These are phyloP conservation scores for Stictocephala bisonia DNA, from an alignment of 2,888 invertebrate genomes.

Conservation along the genomic window DNA sequence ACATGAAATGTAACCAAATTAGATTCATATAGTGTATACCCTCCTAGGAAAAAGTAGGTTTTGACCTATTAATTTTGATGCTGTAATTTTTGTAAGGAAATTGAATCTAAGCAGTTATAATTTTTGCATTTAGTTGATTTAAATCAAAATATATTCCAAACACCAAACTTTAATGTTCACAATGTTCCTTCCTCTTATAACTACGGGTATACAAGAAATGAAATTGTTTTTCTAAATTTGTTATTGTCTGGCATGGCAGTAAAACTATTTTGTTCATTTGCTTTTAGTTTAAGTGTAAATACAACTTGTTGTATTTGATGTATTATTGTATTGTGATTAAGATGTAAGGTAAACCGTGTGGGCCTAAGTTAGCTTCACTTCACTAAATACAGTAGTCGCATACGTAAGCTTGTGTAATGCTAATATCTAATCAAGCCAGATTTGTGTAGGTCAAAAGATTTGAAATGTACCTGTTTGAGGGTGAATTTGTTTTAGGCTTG, in stretches of 20 bases:
- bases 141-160: too few species aligned
- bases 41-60: too few species aligned
- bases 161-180: slow-evolving; percentile 11
- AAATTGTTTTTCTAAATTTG: too few species aligned
- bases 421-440: too few species aligned
- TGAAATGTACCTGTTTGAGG: slow-evolving; percentile 41
- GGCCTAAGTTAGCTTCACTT: slow-evolving; percentile 29
- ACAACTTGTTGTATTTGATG: slow-evolving; percentile 11
- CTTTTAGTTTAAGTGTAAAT: slow-evolving; percentile 18
- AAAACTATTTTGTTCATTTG: not conserved
- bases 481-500: slow-evolving; percentile 41
- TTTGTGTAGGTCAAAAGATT: too few species aligned
- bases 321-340: not conserved
- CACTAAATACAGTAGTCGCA: slow-evolving; percentile 15
- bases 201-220: slow-evolving; percentile 31
- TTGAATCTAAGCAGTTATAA: too few species aligned
- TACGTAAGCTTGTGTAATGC: too few species aligned
- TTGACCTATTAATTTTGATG: too few species aligned
- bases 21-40: too few species aligned
- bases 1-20: too few species aligned
- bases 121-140: too few species aligned
- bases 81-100: too few species aligned
- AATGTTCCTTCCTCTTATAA: not conserved
- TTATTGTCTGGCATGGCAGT: not conserved
- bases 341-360: not conserved